These are phyloP conservation scores for Gambusia affinis DNA, from an alignment of 2,113 vertebrate genomes.

Conservation along the genomic window DNA sequence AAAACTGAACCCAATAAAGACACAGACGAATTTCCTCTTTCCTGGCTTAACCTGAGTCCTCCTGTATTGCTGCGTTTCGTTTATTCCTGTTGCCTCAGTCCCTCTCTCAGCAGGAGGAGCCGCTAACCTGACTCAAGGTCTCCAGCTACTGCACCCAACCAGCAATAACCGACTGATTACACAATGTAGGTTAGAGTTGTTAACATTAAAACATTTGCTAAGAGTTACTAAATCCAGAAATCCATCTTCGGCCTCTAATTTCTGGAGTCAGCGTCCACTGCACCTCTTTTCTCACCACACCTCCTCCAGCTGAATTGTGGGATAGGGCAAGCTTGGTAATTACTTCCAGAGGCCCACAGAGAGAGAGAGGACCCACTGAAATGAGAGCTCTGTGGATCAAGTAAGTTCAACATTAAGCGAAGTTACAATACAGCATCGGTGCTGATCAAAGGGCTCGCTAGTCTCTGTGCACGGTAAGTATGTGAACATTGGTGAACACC, in stretches of 20 bases:
- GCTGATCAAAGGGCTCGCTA: neutral
- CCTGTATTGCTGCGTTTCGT: neutral
- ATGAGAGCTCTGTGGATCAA: slow-evolving; percentile 50
- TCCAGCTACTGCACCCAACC: slow-evolving; percentile 6
- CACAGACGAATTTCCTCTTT: neutral
- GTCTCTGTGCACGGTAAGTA: neutral
- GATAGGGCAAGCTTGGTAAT: slow-evolving; percentile 78
- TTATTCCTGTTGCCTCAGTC: slow-evolving; percentile 3
- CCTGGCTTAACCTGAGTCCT: slow-evolving; percentile 21
- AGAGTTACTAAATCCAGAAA: slow-evolving; percentile 50
- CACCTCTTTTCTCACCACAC: slow-evolving; percentile 73
- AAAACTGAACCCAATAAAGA: slow-evolving; percentile 1
- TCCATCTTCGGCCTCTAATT: slow-evolving; percentile 47
- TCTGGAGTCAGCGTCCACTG: slow-evolving; percentile 53
- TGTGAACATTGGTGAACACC: neutral
- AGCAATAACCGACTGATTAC: slow-evolving; percentile 12
- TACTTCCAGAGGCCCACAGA: slow-evolving; percentile 80
- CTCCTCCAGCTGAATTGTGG: slow-evolving; percentile 76
- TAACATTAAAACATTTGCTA: neutral
- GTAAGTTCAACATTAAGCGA: slow-evolving; percentile 35
- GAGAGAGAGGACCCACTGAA: slow-evolving; percentile 50
- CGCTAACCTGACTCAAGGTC: slow-evolving; percentile 12
- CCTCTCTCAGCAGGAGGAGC: slow-evolving; percentile 3
- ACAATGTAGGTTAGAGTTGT: slow-evolving; percentile 5
- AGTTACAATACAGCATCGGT: slow-evolving; percentile 1